Evolutionary conservation across 2,113 vertebrate genomes (phyloP), one percentile per base, ranked within the genome.

Genomic region (Aspiorhynchus laticeps): DNA sequence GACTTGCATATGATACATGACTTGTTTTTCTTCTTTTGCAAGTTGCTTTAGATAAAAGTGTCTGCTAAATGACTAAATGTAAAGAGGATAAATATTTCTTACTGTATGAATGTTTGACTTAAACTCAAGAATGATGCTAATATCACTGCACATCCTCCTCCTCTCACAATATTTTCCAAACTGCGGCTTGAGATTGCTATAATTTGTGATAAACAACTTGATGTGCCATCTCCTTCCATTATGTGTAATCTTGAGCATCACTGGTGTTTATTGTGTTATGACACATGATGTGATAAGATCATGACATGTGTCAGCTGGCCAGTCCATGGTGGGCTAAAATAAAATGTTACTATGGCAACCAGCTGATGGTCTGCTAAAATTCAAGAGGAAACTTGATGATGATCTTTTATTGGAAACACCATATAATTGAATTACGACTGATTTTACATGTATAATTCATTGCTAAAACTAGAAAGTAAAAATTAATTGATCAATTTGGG

Each of bases 271-370:
- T 69, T 86, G 38, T 74, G 85, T 78, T 79, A 71, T 38, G 31
- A 61, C 63, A 83, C 36, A 61, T 59, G 61, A 48, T 2, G 31
- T 81, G 56, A 76, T 48, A 85, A 46, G 61, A 77, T 46, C 74
- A 67, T 26, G 75, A 69, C 77, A 48, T 71, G 24, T 75, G 53
- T 83, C 80, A 51, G 26, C 41, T 71, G 80, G 80, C 63, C 63
- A n/a, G 17, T 83, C 80, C 80, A 36, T 19, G 7, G 48, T 31
- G 36, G 9, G 77, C 33, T 53, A 65, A 69, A 73, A 71, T 84
- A 48, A 69, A 79, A 67, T 2, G 26, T 75, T 63, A 59, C 33
- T 63, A 75, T 48, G 21, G 56, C 63, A 71, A 83, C 63, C 3
- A 75, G 33, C n/a, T n/a, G 78, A 36, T 63, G 21, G 19, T 14